Percentiles rank a stretch among this genome's conserved stretches.
Conservation (phyloP, 2,888 invertebrate species). For the Prenolepis imparis region DNA sequence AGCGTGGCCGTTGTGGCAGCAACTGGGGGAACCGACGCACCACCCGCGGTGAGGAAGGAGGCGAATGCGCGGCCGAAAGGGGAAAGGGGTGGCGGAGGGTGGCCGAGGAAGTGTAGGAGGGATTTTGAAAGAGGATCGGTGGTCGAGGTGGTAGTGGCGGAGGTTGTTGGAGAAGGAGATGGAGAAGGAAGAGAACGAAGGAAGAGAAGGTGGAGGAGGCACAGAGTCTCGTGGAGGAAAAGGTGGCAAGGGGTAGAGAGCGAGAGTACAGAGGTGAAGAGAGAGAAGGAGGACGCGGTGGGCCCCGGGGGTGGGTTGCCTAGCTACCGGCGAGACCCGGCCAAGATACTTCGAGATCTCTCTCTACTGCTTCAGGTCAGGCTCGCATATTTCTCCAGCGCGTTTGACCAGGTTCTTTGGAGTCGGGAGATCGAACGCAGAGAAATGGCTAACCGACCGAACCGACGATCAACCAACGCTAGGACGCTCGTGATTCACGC, state of each 20-base stretch:
- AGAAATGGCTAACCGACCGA: constrained; percentile 52
- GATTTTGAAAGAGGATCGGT: constrained; percentile 79
- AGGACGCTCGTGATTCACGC: constrained; percentile 20
- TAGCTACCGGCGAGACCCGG: constrained; percentile 86
- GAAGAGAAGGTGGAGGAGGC: constrained; percentile 50
- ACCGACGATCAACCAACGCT: constrained; percentile 17
- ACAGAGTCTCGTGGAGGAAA: constrained; percentile 67
- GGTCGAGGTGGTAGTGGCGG: constrained; percentile 69
- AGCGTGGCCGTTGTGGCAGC: constrained; percentile 85
- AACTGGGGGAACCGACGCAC: constrained; percentile 81
- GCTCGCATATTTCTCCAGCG: constrained; percentile 71
- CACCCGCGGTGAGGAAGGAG: constrained; percentile 81
- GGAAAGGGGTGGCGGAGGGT: constrained; percentile 53
- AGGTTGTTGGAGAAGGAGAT: constrained; percentile 48
- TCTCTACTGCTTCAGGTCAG: constrained; percentile 73
- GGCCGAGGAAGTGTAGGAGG: constrained; percentile 65
- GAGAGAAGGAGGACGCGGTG: constrained; percentile 74
- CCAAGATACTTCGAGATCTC: constrained; percentile 85
- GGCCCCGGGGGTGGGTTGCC: constrained; percentile 83
- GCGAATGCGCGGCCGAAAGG: constrained; percentile 60
- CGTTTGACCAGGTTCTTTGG: constrained; percentile 69
- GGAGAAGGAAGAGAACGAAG: constrained; percentile 65
- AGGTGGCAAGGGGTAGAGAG: constrained; percentile 61
- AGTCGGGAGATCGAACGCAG: constrained; percentile 44
- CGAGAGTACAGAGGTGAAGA: constrained; percentile 70